Percentiles rank a stretch among this genome's conserved stretches.
phyloP scores from a whole-genome alignment of 2,888 invertebrate species.

The Arctia plantaginis region DNA sequence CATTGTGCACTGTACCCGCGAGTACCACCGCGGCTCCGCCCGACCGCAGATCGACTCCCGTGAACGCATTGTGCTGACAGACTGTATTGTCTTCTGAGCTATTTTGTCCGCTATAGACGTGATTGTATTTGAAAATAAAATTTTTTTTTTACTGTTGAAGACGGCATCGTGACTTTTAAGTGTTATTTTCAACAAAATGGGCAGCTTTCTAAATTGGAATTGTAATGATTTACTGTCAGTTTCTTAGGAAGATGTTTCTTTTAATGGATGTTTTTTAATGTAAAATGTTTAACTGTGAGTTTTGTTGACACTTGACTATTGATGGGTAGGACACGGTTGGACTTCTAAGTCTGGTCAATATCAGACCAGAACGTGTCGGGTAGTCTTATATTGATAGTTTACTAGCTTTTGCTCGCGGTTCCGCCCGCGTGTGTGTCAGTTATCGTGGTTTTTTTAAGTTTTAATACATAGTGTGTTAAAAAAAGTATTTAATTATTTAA shows the following conservation, averaged over 20 bases:
- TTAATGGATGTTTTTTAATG: not conserved
- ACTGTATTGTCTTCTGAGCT: slow-evolving; percentile 13
- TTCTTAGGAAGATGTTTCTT: not conserved
- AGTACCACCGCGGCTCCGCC: not conserved
- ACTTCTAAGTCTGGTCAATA: no score
- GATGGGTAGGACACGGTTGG: not conserved
- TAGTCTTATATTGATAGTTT: not conserved
- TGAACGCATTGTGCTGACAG: slow-evolving; percentile 19
- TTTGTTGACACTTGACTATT: not conserved
- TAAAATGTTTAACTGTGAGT: not conserved
- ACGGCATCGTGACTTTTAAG: slow-evolving; percentile 2
- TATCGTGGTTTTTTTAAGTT: no score
- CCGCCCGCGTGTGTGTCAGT: no score
- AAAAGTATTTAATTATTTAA: not conserved
- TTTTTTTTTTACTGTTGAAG: not conserved
- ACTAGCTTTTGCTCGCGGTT: no score
- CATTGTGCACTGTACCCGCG: slow-evolving; percentile 38
- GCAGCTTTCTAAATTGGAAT: not conserved
- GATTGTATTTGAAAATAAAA: slow-evolving; percentile 1
- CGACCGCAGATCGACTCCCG: not conserved
- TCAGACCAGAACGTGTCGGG: no score
- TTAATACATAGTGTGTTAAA: no score
- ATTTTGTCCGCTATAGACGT: slow-evolving; percentile 5
- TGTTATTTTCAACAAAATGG: not conserved
- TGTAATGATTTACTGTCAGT: slow-evolving; percentile 3